Evolutionary conservation across 2,113 vertebrate genomes (phyloP).

Genomic region (Sclerurus mexicanus): DNA sequence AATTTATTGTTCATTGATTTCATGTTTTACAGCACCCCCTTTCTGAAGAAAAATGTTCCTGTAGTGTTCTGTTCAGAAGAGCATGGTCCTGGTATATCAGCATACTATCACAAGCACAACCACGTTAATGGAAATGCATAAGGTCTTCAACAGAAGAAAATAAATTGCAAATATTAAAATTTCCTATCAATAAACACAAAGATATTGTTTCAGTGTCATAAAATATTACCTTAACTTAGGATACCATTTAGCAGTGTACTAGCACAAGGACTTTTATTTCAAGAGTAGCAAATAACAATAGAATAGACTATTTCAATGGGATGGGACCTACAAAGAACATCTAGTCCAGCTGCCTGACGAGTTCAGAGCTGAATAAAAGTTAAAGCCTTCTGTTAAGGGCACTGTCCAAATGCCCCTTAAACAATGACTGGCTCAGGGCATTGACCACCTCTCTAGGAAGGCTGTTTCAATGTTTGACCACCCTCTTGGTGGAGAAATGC

Average conservation of each 20-base stretch:
- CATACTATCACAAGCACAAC: rapidly evolving
- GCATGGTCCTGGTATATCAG: not conserved
- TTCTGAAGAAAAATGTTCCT: not conserved
- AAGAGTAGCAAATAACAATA: not conserved
- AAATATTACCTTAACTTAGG: not conserved
- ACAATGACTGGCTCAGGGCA: not conserved
- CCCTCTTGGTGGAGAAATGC: not conserved
- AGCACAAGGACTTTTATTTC: not conserved
- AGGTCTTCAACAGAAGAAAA: not conserved
- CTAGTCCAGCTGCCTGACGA: not conserved
- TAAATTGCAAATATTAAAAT: not conserved
- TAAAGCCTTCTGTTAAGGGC: not conserved
- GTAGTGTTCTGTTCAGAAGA: not conserved
- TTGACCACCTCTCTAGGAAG: not conserved
- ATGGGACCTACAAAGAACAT: not conserved
- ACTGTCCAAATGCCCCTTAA: not conserved
- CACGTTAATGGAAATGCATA: not conserved
- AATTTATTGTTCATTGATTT: not conserved
- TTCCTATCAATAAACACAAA: not conserved
- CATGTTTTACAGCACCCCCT: not conserved
- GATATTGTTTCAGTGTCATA: not conserved
- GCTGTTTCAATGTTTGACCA: not conserved
- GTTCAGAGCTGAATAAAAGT: not conserved
- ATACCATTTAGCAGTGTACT: not conserved
- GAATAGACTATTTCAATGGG: not conserved